phyloP scores from a whole-genome alignment of 92 coral and sea anemone genomes.

The Chrysogorgia sp. region DNA sequence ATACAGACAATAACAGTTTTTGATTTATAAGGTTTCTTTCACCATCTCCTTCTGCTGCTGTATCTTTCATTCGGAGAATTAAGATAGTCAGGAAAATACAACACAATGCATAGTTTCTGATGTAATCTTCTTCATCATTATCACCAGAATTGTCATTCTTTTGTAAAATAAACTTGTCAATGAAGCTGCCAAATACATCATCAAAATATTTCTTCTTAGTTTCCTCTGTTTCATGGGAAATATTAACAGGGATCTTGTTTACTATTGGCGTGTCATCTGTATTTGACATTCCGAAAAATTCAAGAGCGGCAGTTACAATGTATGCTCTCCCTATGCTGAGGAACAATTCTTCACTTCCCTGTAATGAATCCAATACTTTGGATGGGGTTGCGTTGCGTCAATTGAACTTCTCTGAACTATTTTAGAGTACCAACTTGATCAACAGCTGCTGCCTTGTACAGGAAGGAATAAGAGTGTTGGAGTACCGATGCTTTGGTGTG shows the following conservation, averaged over 20 bases:
- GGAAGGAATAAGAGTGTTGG: conserved; percentile 69
- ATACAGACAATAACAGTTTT: conserved; percentile 9
- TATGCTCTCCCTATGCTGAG: conserved; percentile 71
- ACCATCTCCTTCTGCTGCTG: conserved; percentile 19
- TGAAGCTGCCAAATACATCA: conserved; percentile 58
- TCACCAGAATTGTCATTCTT: conserved; percentile 24
- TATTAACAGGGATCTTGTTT: conserved; percentile 61
- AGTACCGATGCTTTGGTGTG: conserved; percentile 70
- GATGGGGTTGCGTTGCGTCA: conserved; percentile 70
- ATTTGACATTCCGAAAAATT: conserved; percentile 68
- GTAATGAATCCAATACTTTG: conserved; percentile 72
- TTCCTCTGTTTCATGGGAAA: conserved; percentile 26
- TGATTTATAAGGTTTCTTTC: conserved; percentile 4
- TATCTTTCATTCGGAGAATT: not conserved
- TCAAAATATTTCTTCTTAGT: conserved; percentile 60
- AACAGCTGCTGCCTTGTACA: conserved; percentile 70
- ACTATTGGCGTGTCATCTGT: conserved; percentile 57
- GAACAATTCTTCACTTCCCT: conserved; percentile 78
- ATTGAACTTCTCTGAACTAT: conserved; percentile 71
- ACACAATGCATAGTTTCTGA: conserved; percentile 3
- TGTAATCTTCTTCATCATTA: conserved; percentile 23
- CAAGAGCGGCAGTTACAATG: conserved; percentile 59
- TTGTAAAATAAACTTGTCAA: conserved; percentile 52
- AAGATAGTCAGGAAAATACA: not conserved
- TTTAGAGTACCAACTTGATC: conserved; percentile 71